Evolutionary conservation across 2,888 invertebrate species (phyloP), one percentile per base, ranked within the genome.

Genomic region (Flexamia atlantica): DNA sequence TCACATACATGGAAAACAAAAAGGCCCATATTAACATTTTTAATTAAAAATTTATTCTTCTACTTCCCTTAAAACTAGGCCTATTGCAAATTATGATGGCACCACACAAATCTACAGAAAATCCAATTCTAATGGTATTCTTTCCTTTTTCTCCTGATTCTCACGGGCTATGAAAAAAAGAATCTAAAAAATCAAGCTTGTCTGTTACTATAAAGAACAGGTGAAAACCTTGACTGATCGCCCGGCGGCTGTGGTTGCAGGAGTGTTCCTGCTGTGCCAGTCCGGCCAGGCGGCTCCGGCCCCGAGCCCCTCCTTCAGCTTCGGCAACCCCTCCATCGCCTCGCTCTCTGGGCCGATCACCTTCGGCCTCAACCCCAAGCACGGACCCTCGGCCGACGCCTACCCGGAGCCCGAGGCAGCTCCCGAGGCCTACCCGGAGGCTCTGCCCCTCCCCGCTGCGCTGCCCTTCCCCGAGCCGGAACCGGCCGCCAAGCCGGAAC

Each of bases 381-480:
- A 30, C 25, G 74, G 74, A 28, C 74, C 74, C 5, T 42, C 74
- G 5, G 74, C 74, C 1, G 74, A 42, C n/a, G 20, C 74, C 28
- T 20, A 72, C 72, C 72, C 72, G 10, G 68, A 68, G 32, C 68
- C 68, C 20, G 46, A 46, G 28, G 46, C 74, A 25, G 74, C 2
- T 7, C 74, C 74, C 4, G 46, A 76, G 1, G 74, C 74, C 12
- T 42, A 76, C 40, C 46, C 74, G 17, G 74, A 76, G 7, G 74
- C 74, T 46, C 25, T 46, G 74, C 74, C 74, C 3, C 46, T 76
- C 7, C 74, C 74, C 30, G 36, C 40, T 70, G 17, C 70, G 9
- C 70, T 70, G 32, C 70, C 70, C 5, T 70, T 70, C 36, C 32
- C 70, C 32, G 70, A 70, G 72, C 72, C 72, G 1, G 40, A 40